Conservation (phyloP, 1,140 invertebrate species). For the Trachymyrmex septentrionalis region DNA sequence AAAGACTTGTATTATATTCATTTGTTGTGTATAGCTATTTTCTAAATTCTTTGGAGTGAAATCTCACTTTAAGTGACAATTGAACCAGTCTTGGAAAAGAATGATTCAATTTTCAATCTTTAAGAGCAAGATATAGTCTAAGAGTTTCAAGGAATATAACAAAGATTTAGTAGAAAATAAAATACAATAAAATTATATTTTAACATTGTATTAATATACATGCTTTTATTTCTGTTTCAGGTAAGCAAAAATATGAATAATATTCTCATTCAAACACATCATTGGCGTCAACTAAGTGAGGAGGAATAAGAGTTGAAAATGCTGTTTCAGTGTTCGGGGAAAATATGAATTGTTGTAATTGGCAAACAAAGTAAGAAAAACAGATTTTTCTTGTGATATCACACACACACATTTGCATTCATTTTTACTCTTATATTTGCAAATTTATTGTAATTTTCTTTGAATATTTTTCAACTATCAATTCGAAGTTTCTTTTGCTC, state of each 20-base stretch:
- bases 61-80: too few relatives aligned
- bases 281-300: background rate
- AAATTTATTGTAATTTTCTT: background rate
- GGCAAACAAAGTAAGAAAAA: background rate
- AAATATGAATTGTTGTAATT: background rate
- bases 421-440: background rate
- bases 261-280: background rate
- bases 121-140: too few relatives aligned
- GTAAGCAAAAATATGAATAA: conserved; percentile 72
- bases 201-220: conserved; percentile 32
- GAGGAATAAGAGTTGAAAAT: background rate
- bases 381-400: conserved; percentile 5
- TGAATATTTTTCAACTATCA: background rate
- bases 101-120: too few relatives aligned
- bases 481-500: background rate
- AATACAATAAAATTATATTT: background rate
- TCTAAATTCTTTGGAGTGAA: too few relatives aligned
- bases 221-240: conserved; percentile 79
- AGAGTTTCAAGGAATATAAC: too few relatives aligned
- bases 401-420: background rate
- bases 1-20: background rate
- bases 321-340: background rate
- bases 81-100: too few relatives aligned
- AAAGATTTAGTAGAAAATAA: background rate
- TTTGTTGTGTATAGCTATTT: background rate